These are phyloP conservation scores for Oryzias woworae DNA, from an alignment of 2,113 vertebrate genomes.

Conservation along the genomic window DNA sequence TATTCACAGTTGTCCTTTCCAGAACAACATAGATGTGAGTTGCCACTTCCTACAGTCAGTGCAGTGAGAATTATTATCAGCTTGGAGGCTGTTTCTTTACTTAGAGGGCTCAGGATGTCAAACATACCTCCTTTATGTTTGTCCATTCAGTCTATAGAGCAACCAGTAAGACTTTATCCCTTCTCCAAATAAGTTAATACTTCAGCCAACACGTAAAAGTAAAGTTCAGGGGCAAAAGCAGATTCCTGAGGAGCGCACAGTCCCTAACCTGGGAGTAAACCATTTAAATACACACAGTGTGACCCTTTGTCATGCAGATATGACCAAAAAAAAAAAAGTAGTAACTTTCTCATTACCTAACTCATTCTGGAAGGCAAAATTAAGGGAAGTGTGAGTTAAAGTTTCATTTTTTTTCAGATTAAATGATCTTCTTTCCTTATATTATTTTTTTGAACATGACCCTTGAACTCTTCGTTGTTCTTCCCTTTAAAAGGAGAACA, in stretches of 20 bases:
- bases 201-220: conserved; percentile 68
- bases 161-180: conserved; percentile 61
- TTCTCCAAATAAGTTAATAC: conserved; percentile 72
- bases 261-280: conserved; percentile 58
- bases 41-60: conserved; percentile 16
- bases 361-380: background rate
- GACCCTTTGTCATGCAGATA: conserved; percentile 37
- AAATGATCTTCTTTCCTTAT: too few species aligned
- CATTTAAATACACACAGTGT: conserved; percentile 52
- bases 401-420: background rate
- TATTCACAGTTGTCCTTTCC: conserved; percentile 7
- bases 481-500: background rate
- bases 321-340: conserved; percentile 14
- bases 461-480: too few species aligned
- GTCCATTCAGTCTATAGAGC: conserved; percentile 64
- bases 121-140: conserved; percentile 62
- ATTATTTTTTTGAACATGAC: too few species aligned
- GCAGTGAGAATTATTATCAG: conserved; percentile 25
- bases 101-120: conserved; percentile 46
- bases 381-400: background rate
- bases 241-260: conserved; percentile 60
- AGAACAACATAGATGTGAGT: conserved; percentile 6
- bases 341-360: background rate
- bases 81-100: conserved; percentile 49
- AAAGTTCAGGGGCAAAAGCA: conserved; percentile 71